Evolutionary conservation across 2,888 invertebrate species (phyloP), one percentile per base, ranked within the genome.

Genomic region (Dicycla oo): DNA sequence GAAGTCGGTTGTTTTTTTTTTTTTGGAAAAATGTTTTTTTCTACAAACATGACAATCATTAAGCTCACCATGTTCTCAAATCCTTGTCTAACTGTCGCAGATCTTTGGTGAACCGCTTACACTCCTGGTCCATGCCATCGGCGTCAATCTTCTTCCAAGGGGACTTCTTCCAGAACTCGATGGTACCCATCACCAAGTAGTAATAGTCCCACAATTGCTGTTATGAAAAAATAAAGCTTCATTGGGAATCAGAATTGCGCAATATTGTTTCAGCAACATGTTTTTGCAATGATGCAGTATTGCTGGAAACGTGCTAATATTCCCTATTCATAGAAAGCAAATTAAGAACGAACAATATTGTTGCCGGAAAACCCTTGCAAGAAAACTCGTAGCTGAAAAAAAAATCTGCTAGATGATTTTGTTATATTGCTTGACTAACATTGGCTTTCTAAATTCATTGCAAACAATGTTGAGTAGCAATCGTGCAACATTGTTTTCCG

Each of bases 71-170:
- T 65, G 86, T 90, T 90, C 98, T 97, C 91, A 98, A 96, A 80
- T 98, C 98, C 88, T 99, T 98, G 76, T 98, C 97, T 88, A 99
- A 94, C 47, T 96, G 97, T 83, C 98, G 96, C 45, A 98, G 92
- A 85, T 99, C 98, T 89, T 98, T 98, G 0, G 98, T 97, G 90
- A 99, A 98, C 86, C 98, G 98, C 92, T 99, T 99, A 94, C 99
- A 98, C 90, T 99, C 99, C 92, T 98, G 97, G 90, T 99, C 99
- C 98, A 99, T 99, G 68, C 97, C 97, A 88, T 99, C 99, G 3
- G 99, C 98, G 88, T 99, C 99, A 75, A 99, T 98, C 89, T 98
- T 98, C 89, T 98, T 98, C 99, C 99, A 99, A 0, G 98, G 97
- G 0, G 99, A 99, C 74, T 97, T 98, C 93, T 99, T 99, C 99